These are phyloP conservation scores for Lamellibrachia columna DNA, from an alignment of 2,888 invertebrate species.

Conservation along the genomic window DNA sequence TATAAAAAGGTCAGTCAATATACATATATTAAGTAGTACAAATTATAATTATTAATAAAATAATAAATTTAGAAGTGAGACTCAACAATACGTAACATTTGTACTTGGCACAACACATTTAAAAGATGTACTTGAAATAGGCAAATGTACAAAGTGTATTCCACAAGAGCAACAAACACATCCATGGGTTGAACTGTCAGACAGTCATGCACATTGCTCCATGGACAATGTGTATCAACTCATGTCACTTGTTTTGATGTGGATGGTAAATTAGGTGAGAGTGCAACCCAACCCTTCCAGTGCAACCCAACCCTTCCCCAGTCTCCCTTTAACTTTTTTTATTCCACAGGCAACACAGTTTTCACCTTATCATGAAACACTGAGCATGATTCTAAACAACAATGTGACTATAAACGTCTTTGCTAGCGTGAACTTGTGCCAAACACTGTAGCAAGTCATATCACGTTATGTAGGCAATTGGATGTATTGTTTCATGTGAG, in stretches of 20 bases:
- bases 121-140: background rate
- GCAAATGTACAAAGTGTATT: background rate
- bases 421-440: constrained; percentile 1
- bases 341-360: too few relatives aligned
- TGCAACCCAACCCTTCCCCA: too few relatives aligned
- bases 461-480: background rate
- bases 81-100: background rate
- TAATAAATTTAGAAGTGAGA: background rate
- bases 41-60: background rate
- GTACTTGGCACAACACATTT: background rate
- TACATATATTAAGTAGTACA: background rate
- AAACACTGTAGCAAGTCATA: background rate
- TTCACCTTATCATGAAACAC: too few relatives aligned
- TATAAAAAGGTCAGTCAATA: background rate
- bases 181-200: background rate
- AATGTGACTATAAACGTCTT: background rate
- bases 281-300: background rate
- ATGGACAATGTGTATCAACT: background rate
- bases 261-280: background rate
- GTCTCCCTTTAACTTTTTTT: too few relatives aligned
- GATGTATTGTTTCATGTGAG: background rate
- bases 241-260: background rate
- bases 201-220: too few relatives aligned
- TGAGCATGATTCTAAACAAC: background rate
- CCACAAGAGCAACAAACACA: background rate